These are phyloP conservation scores for Apogon talboti DNA, from an alignment of 2,797 vertebrate genomes.

Conservation along the genomic window DNA sequence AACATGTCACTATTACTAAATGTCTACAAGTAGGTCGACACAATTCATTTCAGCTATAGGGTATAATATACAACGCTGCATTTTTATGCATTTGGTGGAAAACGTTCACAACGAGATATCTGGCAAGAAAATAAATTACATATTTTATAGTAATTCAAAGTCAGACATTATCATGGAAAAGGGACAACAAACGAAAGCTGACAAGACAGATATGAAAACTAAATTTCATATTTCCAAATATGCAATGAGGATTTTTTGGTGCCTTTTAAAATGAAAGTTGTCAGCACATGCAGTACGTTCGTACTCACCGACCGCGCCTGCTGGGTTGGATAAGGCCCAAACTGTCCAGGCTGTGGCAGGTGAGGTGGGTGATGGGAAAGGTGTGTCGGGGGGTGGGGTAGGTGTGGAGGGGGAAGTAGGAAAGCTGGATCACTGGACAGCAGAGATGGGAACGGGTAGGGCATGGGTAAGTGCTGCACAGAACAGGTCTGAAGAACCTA, in stretches of 20 bases:
- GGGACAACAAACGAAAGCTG: not conserved
- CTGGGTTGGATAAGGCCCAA: constrained; percentile 94
- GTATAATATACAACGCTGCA: no score
- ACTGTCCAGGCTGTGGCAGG: constrained; percentile 93
- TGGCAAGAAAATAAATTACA: no score
- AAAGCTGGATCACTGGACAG: constrained; percentile 95
- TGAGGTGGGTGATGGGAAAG: constrained; percentile 94
- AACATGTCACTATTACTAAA: no score
- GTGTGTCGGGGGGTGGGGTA: constrained; percentile 88
- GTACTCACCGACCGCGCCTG: constrained; percentile 93
- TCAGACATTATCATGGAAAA: not conserved
- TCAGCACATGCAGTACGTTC: not conserved
- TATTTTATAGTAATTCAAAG: not conserved
- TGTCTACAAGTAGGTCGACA: no score
- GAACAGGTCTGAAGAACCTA: constrained; percentile 97
- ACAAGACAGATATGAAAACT: not conserved
- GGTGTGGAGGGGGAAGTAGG: constrained; percentile 85
- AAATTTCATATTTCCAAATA: not conserved
- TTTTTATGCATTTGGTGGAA: no score
- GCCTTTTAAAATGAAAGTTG: no score
- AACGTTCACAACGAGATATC: no score
- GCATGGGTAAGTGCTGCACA: constrained; percentile 96
- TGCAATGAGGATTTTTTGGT: not conserved
- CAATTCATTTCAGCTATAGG: no score
- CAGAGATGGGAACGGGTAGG: constrained; percentile 95